A percentile compares a stretch with the other conserved stretches of the same genome.
Conservation (phyloP, 2,888 invertebrate genomes). For the Dendrolimus houi region DNA sequence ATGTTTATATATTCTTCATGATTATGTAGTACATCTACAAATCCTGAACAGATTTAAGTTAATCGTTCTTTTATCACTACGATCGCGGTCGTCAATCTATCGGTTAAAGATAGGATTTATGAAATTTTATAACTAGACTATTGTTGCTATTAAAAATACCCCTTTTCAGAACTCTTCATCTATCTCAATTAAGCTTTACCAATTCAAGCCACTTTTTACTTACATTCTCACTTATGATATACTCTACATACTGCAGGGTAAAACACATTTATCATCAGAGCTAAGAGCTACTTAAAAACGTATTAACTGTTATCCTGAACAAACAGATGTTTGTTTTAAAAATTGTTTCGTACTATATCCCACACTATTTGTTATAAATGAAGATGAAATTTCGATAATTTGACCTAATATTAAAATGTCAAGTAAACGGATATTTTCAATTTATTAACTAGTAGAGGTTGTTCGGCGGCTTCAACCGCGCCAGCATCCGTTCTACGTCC, state of each 20-base stretch:
- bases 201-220: constrained; percentile 50
- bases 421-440: constrained; percentile 32
- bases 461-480: no score
- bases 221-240: constrained; percentile 38
- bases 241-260: constrained; percentile 39
- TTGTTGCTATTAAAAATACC: no score
- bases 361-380: constrained; percentile 60
- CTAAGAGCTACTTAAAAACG: constrained; percentile 66
- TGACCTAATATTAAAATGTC: constrained; percentile 64
- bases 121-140: no score
- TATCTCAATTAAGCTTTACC: constrained; percentile 62
- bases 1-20: no score
- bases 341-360: constrained; percentile 29
- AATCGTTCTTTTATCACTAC: no score
- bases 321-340: constrained; percentile 30
- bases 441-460: no score
- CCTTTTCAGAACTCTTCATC: constrained; percentile 27
- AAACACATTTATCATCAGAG: constrained; percentile 62
- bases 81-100: no score
- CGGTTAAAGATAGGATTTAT: no score
- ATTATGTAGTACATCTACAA: no score
- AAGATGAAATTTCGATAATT: constrained; percentile 39
- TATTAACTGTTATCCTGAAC: constrained; percentile 36
- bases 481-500: no score
- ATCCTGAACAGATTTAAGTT: no score